Base-by-base conservation (phyloP, 2,888 invertebrate genomes). In the Arge pagana region DNA sequence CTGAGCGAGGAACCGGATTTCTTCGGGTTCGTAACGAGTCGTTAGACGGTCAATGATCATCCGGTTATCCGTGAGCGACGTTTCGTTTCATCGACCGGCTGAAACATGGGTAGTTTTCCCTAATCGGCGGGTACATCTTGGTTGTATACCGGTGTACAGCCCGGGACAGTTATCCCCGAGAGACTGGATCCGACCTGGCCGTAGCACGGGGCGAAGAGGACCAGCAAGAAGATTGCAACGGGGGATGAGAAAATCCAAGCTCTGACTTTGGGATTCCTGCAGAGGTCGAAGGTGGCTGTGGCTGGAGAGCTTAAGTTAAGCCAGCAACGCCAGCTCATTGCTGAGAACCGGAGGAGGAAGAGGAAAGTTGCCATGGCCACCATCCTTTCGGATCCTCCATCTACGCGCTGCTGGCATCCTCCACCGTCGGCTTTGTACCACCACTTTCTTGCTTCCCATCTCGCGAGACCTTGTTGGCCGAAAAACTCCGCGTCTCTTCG, bases 291-390 rank as follows among this genome's bases (percentile, higher is more conserved):
- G 45, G 45, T 45, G 45, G 28, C 45, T 45, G 45, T 35, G 31
- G 45, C 18, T 23, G 45, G 33, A 45, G 35, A 45, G 45, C 45
- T 45, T 45, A 45, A 45, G 30, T 45, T 45, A 45, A 45, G 45
- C 45, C 45, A 31, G 45, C 45, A 35, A 45, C 45, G 45, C 45
- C 15, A 33, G 45, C 45, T 45, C 45, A 45, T 45, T 45, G 45
- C 45, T 45, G 35, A 45, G 33, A 45, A 45, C 45, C 33, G 45
- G 35, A 45, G 45, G 45, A 45, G 45, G 45, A 45, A 45, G 33
- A 33, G 45, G 45, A 45, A n/a, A 33, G 33, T 35, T 35, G 18
- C 33, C 31, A 18, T 21, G 28, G 3, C 33, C 24, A 16, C 23
- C 19, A 10, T 33, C 33, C 33, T 8, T 21, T 16, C 21, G 35